These are phyloP conservation scores for Catamblyrhynchus diadema DNA, from an alignment of 2,797 vertebrate species.

Conservation along the genomic window DNA sequence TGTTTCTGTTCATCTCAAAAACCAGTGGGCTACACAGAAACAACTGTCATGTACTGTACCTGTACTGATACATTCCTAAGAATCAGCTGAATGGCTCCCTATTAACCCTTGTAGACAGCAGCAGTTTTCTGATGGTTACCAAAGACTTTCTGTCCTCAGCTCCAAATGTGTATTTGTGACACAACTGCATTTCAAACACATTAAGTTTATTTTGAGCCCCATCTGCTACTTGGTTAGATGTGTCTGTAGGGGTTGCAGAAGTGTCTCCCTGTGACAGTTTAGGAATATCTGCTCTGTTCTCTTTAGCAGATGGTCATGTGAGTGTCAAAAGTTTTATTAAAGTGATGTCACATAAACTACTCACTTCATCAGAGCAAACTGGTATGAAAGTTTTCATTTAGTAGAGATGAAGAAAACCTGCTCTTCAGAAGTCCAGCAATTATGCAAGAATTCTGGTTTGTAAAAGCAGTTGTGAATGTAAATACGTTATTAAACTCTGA, in stretches of 20 bases:
- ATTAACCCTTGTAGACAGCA: background rate
- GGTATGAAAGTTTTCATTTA: background rate
- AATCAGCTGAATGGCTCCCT: background rate
- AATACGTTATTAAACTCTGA: background rate
- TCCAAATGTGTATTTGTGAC: background rate
- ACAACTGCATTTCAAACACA: background rate
- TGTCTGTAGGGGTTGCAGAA: background rate
- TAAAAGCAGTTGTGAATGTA: background rate
- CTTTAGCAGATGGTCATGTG: background rate
- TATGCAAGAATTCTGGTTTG: background rate
- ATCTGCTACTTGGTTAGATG: background rate
- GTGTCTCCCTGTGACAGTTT: background rate
- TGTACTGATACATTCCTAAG: background rate
- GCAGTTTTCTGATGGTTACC: background rate
- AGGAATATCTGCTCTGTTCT: background rate
- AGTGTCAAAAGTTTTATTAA: background rate
- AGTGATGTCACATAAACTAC: background rate
- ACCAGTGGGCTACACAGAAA: background rate
- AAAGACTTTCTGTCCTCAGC: background rate
- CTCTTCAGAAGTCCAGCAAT: background rate
- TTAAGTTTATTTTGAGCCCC: background rate
- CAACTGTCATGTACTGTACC: background rate
- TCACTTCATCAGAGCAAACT: background rate
- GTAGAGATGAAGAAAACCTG: background rate
- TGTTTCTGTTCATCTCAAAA: background rate